These are phyloP conservation scores for Tetragonula carbonaria DNA, from an alignment of 2,888 invertebrate genomes.

Conservation along the genomic window DNA sequence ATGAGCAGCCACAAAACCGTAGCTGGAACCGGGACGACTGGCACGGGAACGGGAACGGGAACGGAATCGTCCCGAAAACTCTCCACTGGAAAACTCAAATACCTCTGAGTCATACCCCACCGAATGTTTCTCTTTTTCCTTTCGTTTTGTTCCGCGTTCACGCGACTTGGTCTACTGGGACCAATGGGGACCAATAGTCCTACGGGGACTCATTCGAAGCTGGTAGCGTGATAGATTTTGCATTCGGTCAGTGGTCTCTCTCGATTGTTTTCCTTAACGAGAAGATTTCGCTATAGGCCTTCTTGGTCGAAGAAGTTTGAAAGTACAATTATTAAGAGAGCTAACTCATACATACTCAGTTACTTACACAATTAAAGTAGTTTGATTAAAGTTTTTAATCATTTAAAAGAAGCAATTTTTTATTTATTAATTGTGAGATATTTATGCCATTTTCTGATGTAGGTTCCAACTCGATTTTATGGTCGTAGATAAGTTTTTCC, in stretches of 20 bases:
- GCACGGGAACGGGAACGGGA: constrained; percentile 62
- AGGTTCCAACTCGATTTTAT: too few relatives aligned
- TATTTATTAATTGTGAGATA: too few relatives aligned
- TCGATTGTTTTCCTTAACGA: background rate
- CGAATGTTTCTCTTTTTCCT: constrained; percentile 48
- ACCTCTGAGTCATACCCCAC: constrained; percentile 75
- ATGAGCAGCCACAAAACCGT: constrained; percentile 73
- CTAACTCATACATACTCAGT: too few relatives aligned
- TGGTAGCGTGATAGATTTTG: background rate
- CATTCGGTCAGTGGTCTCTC: background rate
- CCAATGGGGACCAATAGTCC: background rate
- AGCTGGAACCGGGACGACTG: constrained; percentile 49
- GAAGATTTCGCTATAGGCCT: background rate
- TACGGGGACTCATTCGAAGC: background rate
- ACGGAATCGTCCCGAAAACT: constrained; percentile 63
- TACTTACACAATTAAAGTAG: too few relatives aligned
- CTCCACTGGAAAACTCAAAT: constrained; percentile 68
- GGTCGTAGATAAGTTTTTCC: too few relatives aligned
- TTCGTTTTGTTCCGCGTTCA: background rate
- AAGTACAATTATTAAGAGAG: background rate
- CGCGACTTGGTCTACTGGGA: background rate
- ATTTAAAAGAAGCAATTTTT: too few relatives aligned
- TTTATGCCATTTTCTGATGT: too few relatives aligned
- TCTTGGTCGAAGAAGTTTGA: background rate
- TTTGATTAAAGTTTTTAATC: too few relatives aligned